A percentile compares a stretch with the other conserved stretches of the same genome.
These are phyloP conservation scores for Petaurus breviceps DNA, from an alignment of 2,113 vertebrate species.

Conservation along the genomic window DNA sequence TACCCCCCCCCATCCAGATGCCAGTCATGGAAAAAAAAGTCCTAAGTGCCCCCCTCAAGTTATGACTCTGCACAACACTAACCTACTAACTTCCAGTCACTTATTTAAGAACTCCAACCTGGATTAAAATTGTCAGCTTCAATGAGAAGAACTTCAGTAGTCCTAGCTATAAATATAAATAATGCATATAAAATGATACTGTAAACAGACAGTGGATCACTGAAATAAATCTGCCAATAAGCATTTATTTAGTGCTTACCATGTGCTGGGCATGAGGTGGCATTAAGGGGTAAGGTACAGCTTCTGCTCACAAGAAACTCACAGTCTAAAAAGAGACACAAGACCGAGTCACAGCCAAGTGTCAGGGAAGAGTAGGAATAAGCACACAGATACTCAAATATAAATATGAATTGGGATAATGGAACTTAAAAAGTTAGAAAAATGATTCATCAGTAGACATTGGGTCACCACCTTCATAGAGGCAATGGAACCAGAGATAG, in stretches of 20 bases:
- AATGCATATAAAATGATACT: background rate
- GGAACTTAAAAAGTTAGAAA: too few relatives aligned
- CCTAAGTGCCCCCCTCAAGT: too few relatives aligned
- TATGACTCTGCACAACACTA: background rate
- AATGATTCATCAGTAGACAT: too few relatives aligned
- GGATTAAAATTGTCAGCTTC: background rate
- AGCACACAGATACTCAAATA: too few relatives aligned
- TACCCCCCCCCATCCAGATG: too few relatives aligned
- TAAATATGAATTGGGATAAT: too few relatives aligned
- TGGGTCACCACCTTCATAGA: too few relatives aligned
- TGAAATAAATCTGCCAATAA: background rate
- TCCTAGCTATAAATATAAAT: background rate
- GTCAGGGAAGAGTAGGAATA: background rate
- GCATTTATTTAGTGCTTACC: background rate
- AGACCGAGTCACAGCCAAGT: constrained; percentile 34
- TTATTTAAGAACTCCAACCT: constrained; percentile 18
- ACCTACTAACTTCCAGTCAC: background rate
- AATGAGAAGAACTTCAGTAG: background rate
- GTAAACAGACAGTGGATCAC: background rate
- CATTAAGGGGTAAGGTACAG: constrained; percentile 12
- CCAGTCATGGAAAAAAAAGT: too few relatives aligned
- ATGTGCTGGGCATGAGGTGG: background rate
- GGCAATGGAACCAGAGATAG: too few relatives aligned
- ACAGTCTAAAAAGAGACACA: constrained; percentile 14
- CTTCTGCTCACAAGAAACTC: background rate